Base-by-base conservation (phyloP, 2,888 invertebrate genomes). In the Pyralis farinalis region DNA sequence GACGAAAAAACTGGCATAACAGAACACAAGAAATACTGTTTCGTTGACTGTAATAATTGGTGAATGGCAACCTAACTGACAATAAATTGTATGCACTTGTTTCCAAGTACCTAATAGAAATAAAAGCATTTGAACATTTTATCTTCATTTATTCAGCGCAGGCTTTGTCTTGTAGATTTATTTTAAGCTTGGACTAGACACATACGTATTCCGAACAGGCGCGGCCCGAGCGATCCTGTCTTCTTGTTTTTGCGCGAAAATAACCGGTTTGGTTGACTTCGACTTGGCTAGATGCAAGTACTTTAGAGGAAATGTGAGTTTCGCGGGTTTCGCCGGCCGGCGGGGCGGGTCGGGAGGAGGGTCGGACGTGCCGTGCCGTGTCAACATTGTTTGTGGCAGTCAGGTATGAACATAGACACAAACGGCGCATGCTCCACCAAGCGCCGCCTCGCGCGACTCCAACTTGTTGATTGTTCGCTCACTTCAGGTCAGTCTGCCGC, bases 391-490 rank as follows among this genome's bases (percentile, higher is more conserved):
- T 71, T 53, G 63, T 60, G 43, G 51, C 54, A 56, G 71, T 73
- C 71, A 51, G 49, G 67, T 68, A 63, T 84, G 82, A 87, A 87
- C 40, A 63, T 81, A 85, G 84, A 60, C 46, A 57, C 82, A 58
- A 62, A 66, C 65, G 57, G 82, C 86, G 83, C 87, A 85, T 86
- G 85, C 83, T 78, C 83, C 56, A 58, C 58, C 71, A 73, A 73
- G 75, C 78, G 71, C 74, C 71, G 76, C 71, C 71, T 72, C 70
- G 71, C 75, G 64, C 71, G 64, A 67, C 65, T 77, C 76, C 84
- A 78, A 86, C 86, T 86, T 86, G 86, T 88, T 86, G 87, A 86
- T 80, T 81, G 79, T 80, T 81, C 81, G 66, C 85, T 81, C 80
- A 84, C 86, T 87, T 86, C 87, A 83, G 59, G 66, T 51, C 71